A percentile compares a stretch with the other conserved stretches of the same genome.
Evolutionary conservation across 2,888 invertebrate species (phyloP).

Genomic region (Uropetala carovei): DNA sequence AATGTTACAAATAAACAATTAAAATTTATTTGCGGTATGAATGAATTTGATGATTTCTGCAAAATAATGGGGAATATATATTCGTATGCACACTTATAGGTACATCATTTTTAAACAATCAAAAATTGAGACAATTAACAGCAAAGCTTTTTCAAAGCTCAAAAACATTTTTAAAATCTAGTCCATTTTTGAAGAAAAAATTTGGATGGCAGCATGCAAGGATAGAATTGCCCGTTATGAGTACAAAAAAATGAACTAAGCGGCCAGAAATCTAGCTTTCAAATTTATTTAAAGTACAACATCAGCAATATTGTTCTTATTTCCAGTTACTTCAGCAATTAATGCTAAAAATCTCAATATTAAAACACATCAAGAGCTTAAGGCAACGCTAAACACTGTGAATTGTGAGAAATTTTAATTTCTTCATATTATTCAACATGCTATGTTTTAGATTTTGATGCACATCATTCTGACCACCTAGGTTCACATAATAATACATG

Average conservation of each 20-base stretch:
- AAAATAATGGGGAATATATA: background rate
- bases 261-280: background rate
- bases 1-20: background rate
- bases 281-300: background rate
- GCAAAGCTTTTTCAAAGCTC: conserved; percentile 42
- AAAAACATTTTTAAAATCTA: conserved; percentile 11
- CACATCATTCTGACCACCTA: background rate
- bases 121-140: background rate
- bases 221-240: conserved; percentile 9
- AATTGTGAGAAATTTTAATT: background rate
- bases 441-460: background rate
- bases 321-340: background rate
- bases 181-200: background rate
- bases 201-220: conserved; percentile 36
- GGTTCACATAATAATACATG: background rate
- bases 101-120: background rate
- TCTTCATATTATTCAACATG: background rate
- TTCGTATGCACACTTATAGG: background rate
- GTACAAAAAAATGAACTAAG: background rate
- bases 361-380: background rate
- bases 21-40: background rate
- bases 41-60: background rate
- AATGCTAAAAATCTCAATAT: background rate
- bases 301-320: background rate
- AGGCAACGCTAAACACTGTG: background rate